These are phyloP conservation scores for Antedon mediterranea DNA, from an alignment of 53 echinoderm and acorn worm genomes.

Conservation along the genomic window DNA sequence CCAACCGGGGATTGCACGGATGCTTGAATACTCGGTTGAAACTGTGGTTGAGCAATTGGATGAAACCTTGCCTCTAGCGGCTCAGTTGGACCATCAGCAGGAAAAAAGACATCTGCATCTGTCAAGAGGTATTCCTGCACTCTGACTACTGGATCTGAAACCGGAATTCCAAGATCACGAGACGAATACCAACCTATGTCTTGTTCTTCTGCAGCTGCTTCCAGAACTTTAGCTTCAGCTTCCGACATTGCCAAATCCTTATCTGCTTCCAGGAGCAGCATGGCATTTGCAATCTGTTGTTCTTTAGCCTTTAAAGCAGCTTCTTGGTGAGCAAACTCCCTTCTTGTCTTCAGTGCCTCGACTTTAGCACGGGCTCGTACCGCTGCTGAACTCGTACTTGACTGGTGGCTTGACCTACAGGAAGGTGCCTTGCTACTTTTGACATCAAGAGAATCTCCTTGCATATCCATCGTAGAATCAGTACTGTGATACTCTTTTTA, in stretches of 20 bases:
- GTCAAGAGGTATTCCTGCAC: neutral
- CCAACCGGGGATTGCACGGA: no score
- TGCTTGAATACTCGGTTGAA: no score
- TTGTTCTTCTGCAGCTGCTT: neutral
- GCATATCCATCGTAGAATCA: no score
- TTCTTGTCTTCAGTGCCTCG: slow-evolving; percentile 31
- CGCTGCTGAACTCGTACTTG: slow-evolving; percentile 36
- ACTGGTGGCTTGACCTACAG: slow-evolving; percentile 14
- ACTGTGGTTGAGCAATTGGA: no score
- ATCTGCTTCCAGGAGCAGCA: slow-evolving; percentile 38
- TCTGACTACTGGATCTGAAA: neutral
- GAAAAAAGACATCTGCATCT: no score
- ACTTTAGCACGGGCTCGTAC: slow-evolving; percentile 38
- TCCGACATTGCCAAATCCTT: slow-evolving; percentile 41
- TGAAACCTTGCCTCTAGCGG: no score
- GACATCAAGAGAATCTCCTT: neutral
- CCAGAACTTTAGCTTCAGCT: slow-evolving; percentile 17
- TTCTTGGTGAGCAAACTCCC: slow-evolving; percentile 30
- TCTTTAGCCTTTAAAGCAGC: slow-evolving; percentile 29
- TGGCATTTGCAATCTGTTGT: slow-evolving; percentile 23
- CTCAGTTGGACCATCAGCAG: no score
- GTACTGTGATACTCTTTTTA: neutral
- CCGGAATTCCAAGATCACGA: neutral
- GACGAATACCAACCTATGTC: no score
- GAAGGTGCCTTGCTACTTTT: slow-evolving; percentile 8